Percentiles rank a stretch among this genome's conserved stretches.
Evolutionary conservation across 1,140 invertebrate species (phyloP).

Genomic region (Drosophila guanche): DNA sequence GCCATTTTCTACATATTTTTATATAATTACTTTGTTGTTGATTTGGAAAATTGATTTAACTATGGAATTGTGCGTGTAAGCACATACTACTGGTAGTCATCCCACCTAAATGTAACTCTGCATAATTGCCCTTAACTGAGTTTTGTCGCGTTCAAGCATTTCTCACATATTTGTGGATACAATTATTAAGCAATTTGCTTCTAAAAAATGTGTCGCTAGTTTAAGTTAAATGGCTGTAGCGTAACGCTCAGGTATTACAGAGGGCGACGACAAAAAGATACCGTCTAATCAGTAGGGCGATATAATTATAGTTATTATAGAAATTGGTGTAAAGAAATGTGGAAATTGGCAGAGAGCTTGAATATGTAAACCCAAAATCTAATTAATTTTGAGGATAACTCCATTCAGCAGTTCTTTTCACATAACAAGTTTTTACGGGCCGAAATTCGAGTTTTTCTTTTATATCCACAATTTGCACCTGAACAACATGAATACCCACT

Average conservation of each 20-base stretch:
- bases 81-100: not conserved
- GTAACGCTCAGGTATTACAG: not conserved
- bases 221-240: slow-evolving; percentile 16
- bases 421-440: no score
- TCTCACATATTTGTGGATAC: slow-evolving; percentile 24
- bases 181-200: slow-evolving; percentile 35
- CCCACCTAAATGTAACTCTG: slow-evolving; percentile 8
- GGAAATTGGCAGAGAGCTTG: no score
- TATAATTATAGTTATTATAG: no score
- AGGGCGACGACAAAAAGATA: not conserved
- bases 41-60: no score
- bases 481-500: not conserved
- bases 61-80: not conserved
- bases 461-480: not conserved
- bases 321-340: no score
- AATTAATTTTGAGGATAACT: no score
- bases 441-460: no score
- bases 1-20: no score
- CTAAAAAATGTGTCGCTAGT: slow-evolving; percentile 9
- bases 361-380: no score
- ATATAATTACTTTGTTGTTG: no score
- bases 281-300: not conserved
- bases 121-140: slow-evolving; percentile 19
- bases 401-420: no score
- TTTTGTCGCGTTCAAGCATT: slow-evolving; percentile 24